Conservation (phyloP, 37 sponge, comb jelly and placozoan genomes). For the Theonella swinhoei region DNA sequence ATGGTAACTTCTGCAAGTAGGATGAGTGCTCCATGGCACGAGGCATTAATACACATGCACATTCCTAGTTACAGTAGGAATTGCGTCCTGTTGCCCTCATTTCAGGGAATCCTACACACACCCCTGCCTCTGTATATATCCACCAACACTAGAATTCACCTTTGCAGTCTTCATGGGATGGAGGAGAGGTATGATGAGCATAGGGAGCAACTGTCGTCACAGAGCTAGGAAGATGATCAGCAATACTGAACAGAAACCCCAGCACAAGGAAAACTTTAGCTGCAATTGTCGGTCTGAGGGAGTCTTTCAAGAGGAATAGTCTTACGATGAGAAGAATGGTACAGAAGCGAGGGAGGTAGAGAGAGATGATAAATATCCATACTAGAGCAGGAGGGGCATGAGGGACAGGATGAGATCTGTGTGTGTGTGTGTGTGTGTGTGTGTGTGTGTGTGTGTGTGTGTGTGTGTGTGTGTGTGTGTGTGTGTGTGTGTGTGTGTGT, state of each 20-base stretch:
- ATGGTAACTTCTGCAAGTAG: too few species aligned
- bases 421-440: too few species aligned
- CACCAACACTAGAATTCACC: too few species aligned
- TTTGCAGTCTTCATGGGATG: neutral
- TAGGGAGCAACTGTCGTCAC: constrained; percentile 1
- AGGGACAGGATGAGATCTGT: too few species aligned
- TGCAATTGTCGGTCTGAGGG: constrained; percentile 20
- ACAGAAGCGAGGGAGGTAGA: constrained; percentile 2
- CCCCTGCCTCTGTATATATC: too few species aligned
- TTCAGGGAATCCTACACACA: too few species aligned
- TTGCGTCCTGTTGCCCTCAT: too few species aligned
- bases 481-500: neutral
- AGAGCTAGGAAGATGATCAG: constrained; percentile 58
- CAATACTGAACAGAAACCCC: constrained; percentile 11
- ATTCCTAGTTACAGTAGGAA: too few species aligned
- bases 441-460: neutral
- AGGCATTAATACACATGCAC: too few species aligned
- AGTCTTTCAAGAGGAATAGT: neutral
- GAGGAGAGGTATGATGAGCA: neutral
- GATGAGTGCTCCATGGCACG: too few species aligned
- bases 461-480: neutral
- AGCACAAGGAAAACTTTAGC: constrained; percentile 46
- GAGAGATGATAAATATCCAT: constrained; percentile 19
- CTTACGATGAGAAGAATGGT: neutral
- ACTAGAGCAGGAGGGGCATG: constrained; percentile 4